phyloP scores from a whole-genome alignment of 2,888 invertebrate species.

The Oligia latruncula region DNA sequence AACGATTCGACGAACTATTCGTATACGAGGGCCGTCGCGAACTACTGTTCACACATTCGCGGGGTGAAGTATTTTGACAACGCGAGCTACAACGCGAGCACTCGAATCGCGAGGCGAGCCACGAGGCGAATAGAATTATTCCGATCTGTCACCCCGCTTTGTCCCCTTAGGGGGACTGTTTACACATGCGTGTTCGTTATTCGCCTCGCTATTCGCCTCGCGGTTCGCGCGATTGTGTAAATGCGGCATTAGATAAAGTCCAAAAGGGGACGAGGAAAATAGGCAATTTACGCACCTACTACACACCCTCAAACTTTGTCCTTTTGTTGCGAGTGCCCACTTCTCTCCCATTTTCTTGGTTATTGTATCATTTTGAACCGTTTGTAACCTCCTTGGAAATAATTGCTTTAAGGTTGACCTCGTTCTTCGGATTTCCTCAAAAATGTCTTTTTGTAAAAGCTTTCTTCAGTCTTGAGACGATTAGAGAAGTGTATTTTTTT shows the following conservation, averaged over 20 bases:
- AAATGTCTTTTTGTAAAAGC: constrained; percentile 40
- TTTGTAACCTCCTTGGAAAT: constrained; percentile 58
- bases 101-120: no score
- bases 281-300: constrained; percentile 65
- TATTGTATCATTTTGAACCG: constrained; percentile 59
- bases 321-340: constrained; percentile 59
- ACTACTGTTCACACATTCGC: no score
- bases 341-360: constrained; percentile 55
- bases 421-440: constrained; percentile 37
- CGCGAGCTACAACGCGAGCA: no score
- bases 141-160: no score
- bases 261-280: constrained; percentile 49
- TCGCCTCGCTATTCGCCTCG: no score
- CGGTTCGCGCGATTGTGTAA: no score
- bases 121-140: no score
- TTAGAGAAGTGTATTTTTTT: constrained; percentile 36
- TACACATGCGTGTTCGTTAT: no score
- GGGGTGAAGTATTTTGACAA: no score
- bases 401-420: constrained; percentile 58
- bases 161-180: no score
- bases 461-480: constrained; percentile 23
- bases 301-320: constrained; percentile 60
- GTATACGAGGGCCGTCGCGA: no score
- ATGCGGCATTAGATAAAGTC: constrained; percentile 21
- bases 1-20: no score